These are phyloP conservation scores for Apamea sordens DNA, from an alignment of 2,888 invertebrate genomes.

Conservation along the genomic window DNA sequence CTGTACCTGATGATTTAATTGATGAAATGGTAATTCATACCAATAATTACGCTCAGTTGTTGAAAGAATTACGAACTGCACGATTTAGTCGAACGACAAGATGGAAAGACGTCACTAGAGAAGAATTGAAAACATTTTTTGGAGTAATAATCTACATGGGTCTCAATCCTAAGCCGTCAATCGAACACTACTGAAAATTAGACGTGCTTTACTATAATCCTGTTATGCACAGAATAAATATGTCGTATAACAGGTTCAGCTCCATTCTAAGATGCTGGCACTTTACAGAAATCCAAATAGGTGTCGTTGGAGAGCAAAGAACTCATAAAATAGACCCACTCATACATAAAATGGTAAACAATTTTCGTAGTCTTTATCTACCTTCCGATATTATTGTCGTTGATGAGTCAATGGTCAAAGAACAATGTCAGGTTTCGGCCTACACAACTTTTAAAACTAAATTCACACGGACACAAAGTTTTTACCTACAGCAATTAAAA, in stretches of 20 bases:
- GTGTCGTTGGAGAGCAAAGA: conserved; percentile 31
- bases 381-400: conserved; percentile 23
- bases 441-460: no score
- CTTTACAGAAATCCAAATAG: conserved; percentile 47
- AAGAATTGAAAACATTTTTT: conserved; percentile 42
- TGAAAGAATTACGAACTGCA: conserved; percentile 48
- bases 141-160: conserved; percentile 42
- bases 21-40: conserved; percentile 59
- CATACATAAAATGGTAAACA: conserved; percentile 18
- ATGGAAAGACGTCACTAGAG: conserved; percentile 58
- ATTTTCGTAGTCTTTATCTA: conserved; percentile 21
- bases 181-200: conserved; percentile 55
- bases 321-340: conserved; percentile 45
- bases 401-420: conserved; percentile 28
- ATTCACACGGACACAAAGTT: no score
- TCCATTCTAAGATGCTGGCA: conserved; percentile 53
- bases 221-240: conserved; percentile 51
- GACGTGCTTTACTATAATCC: conserved; percentile 56
- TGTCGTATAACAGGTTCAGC: conserved; percentile 53
- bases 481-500: no score
- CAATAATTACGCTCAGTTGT: conserved; percentile 48
- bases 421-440: no score
- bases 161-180: conserved; percentile 50
- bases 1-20: conserved; percentile 45
- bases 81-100: conserved; percentile 54